Percentiles rank a stretch among this genome's conserved stretches.
These are phyloP conservation scores for Rhynchopsitta pachyrhyncha DNA, from an alignment of 2,113 vertebrate species.

Conservation along the genomic window DNA sequence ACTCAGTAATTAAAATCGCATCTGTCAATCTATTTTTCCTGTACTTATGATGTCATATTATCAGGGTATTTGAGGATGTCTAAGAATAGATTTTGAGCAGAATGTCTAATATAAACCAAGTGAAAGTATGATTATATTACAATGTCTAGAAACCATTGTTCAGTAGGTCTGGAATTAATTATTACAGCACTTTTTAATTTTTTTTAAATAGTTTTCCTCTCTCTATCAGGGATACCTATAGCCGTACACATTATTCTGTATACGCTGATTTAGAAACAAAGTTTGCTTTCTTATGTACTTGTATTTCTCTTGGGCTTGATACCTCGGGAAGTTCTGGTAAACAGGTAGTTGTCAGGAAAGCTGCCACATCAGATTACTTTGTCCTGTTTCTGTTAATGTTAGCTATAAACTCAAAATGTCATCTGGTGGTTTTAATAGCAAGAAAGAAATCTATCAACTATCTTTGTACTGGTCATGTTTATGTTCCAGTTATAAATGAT, in stretches of 20 bases:
- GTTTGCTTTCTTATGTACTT: neutral
- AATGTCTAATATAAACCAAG: neutral
- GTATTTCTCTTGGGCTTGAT: neutral
- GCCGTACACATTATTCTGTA: neutral
- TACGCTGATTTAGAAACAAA: neutral
- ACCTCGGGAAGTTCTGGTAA: neutral
- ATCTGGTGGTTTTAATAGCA: neutral
- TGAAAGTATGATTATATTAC: neutral
- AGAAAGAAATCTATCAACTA: neutral
- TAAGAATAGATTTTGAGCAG: neutral
- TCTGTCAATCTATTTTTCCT: neutral
- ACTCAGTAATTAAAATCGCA: neutral
- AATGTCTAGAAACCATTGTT: neutral
- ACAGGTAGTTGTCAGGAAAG: neutral
- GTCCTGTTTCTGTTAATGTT: neutral
- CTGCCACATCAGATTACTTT: neutral
- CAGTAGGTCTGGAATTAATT: conserved; percentile 14
- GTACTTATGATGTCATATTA: neutral
- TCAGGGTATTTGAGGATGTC: neutral
- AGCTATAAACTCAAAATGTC: neutral
- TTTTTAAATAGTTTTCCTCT: neutral
- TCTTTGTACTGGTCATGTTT: neutral
- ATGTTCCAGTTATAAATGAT: neutral
- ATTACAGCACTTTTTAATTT: neutral
- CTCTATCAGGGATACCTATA: neutral